Percentiles rank a stretch among this genome's conserved stretches.
phyloP scores from a whole-genome alignment of 1,140 invertebrate genomes.

The Drosophila miranda region DNA sequence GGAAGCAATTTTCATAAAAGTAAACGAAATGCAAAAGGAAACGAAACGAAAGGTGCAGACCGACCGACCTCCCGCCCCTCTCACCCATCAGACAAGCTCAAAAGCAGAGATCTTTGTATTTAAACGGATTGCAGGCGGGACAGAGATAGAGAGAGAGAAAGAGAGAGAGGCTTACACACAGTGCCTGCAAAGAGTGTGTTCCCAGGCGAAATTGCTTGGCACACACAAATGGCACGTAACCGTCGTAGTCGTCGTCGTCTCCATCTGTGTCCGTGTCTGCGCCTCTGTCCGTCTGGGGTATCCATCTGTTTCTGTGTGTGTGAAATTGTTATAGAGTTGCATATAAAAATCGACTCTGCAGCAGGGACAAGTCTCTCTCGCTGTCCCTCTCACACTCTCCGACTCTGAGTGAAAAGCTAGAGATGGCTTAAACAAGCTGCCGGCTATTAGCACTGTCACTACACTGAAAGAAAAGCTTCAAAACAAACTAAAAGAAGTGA shows the following conservation, averaged over 20 bases:
- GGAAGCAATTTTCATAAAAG: conserved; percentile 68
- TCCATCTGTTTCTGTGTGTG: conserved; percentile 19
- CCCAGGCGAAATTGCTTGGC: conserved; percentile 51
- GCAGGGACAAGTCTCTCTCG: conserved; percentile 37
- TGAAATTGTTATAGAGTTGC: conserved; percentile 67
- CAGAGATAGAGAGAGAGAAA: conserved; percentile 39
- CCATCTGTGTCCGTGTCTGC: conserved; percentile 7
- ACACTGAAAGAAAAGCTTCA: conserved; percentile 26
- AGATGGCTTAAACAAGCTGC: conserved; percentile 65
- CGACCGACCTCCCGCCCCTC: not conserved
- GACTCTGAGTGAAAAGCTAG: conserved; percentile 39
- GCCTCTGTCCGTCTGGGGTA: no score
- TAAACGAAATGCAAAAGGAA: conserved; percentile 59
- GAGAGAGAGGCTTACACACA: conserved; percentile 18
- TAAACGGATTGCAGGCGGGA: conserved; percentile 44
- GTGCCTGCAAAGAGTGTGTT: conserved; percentile 25
- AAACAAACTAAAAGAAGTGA: not conserved
- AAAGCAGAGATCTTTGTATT: conserved; percentile 62
- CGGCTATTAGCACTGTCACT: conserved; percentile 66
- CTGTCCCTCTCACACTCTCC: conserved; percentile 27
- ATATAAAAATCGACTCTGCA: conserved; percentile 66
- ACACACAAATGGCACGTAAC: conserved; percentile 66
- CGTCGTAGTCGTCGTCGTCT: conserved; percentile 8
- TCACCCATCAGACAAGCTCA: not conserved
- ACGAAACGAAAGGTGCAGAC: conserved; percentile 1